Base-by-base conservation (phyloP, 2,113 vertebrate species). In the Bubo scandiacus region DNA sequence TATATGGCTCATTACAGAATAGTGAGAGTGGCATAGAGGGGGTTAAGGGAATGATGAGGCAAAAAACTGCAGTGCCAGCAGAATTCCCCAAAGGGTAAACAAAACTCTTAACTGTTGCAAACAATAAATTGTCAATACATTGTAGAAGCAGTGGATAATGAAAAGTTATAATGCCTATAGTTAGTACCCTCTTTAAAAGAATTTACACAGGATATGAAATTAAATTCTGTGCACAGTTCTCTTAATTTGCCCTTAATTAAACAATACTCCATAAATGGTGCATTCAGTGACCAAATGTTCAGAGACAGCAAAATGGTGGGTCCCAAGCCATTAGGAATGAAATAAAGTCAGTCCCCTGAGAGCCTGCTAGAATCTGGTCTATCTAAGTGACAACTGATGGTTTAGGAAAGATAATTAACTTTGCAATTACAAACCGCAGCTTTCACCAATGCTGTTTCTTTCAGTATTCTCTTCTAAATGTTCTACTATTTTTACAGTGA, bases 381-480 rank as follows among this genome's bases (percentile, higher is more conserved):
- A 98, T 98, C 97, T 98, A 98, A 99, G 98, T 99, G 99, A 99
- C 99, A 99, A 99, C 99, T 99, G 99, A 99, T 99, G 99, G 98
- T 99, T 99, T 99, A 98, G 98, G 98, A 98, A 99, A 99, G 98
- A 99, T 99, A 99, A 99, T 99, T 99, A 99, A 99, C 98, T 99
- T 99, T 99, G 99, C 99, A 99, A 99, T 99, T 99, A 99, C 98
- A 98, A 98, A 98, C 98, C 84, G 80, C 98, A 97, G 99, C 98
- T 98, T 99, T 98, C 98, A 98, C 97, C 97, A 98, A 93, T 94
- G 98, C 97, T 96, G 96, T 96, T 98, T 98, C 96, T 98, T 97
- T 96, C 96, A 95, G 95, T 95, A 97, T 97, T 97, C 97, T 98
- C 95, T 97, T 98, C 95, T 97, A 98, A 98, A 98, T 97, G 88